Evolutionary conservation across 53 echinoderm and acorn worm genomes (phyloP).

Genomic region (Echinometra lucunter): DNA sequence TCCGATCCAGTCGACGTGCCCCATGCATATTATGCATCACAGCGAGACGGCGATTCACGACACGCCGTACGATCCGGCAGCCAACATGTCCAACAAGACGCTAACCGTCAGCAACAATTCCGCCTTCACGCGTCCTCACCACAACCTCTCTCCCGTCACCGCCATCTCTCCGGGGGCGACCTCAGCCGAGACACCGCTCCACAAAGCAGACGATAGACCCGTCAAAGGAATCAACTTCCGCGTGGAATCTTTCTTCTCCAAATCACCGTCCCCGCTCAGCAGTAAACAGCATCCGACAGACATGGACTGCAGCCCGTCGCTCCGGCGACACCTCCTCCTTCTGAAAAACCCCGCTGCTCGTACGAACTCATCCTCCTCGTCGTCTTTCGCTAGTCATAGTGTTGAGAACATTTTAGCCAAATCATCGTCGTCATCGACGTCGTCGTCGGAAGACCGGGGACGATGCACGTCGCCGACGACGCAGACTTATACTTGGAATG

Average conservation of each 20-base stretch:
- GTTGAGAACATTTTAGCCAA: conserved; percentile 80
- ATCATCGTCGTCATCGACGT: conserved; percentile 70
- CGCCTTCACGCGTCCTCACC: conserved; percentile 84
- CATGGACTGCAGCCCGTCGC: conserved; percentile 75
- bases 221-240: conserved; percentile 68
- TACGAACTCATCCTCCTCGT: conserved; percentile 53
- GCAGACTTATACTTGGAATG: conserved; percentile 93
- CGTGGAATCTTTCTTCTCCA: conserved; percentile 63
- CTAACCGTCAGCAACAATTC: conserved; percentile 93
- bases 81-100: conserved; percentile 71
- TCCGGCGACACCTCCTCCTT: conserved; percentile 62
- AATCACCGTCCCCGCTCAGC: conserved; percentile 45
- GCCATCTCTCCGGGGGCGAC: conserved; percentile 67
- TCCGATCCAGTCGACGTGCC: background rate
- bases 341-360: conserved; percentile 32
- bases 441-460: conserved; percentile 24
- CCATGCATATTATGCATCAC: conserved; percentile 73
- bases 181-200: conserved; percentile 28
- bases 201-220: conserved; percentile 30
- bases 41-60: conserved; percentile 59
- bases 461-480: conserved; percentile 69
- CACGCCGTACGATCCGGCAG: conserved; percentile 61
- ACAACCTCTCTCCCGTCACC: conserved; percentile 54
- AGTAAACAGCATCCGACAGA: conserved; percentile 28
- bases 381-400: conserved; percentile 73